Conservation (phyloP, 2,888 invertebrate genomes). For the Acrobasis repandana region DNA sequence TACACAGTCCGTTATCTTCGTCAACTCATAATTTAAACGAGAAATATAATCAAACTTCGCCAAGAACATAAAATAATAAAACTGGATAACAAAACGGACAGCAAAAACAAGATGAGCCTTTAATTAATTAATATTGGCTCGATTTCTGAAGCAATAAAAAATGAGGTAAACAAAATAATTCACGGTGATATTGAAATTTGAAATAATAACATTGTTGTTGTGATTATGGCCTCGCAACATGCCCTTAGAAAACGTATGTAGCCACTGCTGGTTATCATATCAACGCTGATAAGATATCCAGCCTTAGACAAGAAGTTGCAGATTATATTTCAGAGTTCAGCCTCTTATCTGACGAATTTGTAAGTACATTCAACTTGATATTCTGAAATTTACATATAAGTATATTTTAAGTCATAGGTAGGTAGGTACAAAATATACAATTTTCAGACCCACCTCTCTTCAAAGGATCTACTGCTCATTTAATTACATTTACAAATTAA, state of each 20-base stretch:
- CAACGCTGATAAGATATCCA: conserved; percentile 55
- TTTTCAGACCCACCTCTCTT: no score
- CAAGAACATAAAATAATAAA: not conserved
- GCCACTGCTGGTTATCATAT: conserved; percentile 52
- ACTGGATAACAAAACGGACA: not conserved
- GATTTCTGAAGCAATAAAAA: not conserved
- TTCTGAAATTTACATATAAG: conserved; percentile 51
- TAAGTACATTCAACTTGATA: conserved; percentile 64
- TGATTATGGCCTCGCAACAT: conserved; percentile 41
- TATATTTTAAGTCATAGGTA: not conserved
- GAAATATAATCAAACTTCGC: not conserved
- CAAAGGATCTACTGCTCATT: no score
- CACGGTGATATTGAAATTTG: conserved; percentile 40
- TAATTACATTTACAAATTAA: no score
- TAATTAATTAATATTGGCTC: not conserved
- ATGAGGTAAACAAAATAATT: conserved; percentile 30
- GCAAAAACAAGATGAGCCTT: not conserved
- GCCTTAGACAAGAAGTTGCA: conserved; percentile 60
- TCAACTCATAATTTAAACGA: conserved; percentile 5
- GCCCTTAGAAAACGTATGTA: conserved; percentile 47
- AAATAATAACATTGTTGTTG: conserved; percentile 40
- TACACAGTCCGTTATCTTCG: conserved; percentile 8
- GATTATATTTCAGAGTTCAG: conserved; percentile 51
- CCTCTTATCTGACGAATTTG: conserved; percentile 56
- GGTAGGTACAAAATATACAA: not conserved